A percentile compares a stretch with the other conserved stretches of the same genome.
Evolutionary conservation across 2,888 invertebrate species (phyloP).

Genomic region (Dolomedes plantarius): DNA sequence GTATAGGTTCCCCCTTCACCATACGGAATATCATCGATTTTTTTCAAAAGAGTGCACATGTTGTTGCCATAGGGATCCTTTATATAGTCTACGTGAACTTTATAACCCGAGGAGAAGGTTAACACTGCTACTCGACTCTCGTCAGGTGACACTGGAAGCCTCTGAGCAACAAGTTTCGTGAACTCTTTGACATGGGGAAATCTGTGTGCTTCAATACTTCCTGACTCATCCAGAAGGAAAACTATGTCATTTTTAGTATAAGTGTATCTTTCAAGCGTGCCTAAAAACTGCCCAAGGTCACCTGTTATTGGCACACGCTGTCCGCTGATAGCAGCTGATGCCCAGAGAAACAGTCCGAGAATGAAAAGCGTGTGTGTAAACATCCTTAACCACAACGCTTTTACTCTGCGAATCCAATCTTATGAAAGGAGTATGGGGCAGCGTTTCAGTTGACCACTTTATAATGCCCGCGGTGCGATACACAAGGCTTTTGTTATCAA

Average conservation of each 20-base stretch:
- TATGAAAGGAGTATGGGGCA: no score
- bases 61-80: constrained; percentile 29
- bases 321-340: no score
- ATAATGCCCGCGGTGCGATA: no score
- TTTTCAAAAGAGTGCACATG: constrained; percentile 52
- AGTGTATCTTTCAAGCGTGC: constrained; percentile 29
- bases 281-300: constrained; percentile 18
- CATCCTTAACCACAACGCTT: no score
- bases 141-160: constrained; percentile 29
- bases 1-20: constrained; percentile 19
- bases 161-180: constrained; percentile 28
- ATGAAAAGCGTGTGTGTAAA: no score
- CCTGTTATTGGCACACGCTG: no score
- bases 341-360: no score
- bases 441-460: no score
- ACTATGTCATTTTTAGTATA: constrained; percentile 39
- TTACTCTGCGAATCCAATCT: no score
- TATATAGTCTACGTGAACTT: constrained; percentile 34
- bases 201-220: constrained; percentile 37
- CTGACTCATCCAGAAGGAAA: constrained; percentile 62
- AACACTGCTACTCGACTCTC: constrained; percentile 41
- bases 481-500: no score
- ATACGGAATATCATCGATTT: constrained; percentile 35
- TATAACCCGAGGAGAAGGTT: constrained; percentile 18
- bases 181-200: constrained; percentile 47